Evolutionary conservation across 2,888 invertebrate species (phyloP).

Genomic region (Antheraea assamensis): DNA sequence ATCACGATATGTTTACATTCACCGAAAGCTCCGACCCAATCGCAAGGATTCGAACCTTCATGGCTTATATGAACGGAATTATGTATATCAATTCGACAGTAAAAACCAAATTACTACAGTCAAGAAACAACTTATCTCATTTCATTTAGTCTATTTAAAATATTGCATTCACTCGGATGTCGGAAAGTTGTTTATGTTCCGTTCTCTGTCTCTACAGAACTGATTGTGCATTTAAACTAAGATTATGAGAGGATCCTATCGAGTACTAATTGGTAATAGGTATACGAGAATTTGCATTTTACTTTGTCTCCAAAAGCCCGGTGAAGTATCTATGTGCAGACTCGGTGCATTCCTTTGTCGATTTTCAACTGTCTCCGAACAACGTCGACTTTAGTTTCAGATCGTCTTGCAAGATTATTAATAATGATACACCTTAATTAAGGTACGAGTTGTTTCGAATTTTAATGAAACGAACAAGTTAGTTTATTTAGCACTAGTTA

Average conservation of each 20-base stretch:
- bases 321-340: conserved; percentile 43
- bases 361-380: conserved; percentile 34
- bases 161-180: no score
- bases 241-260: neutral
- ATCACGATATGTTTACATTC: no score
- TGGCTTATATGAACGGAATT: no score
- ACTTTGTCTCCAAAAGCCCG: conserved; percentile 67
- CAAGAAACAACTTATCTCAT: no score
- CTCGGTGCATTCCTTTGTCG: conserved; percentile 55
- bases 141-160: no score
- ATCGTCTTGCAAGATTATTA: conserved; percentile 20
- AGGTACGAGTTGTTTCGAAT: neutral
- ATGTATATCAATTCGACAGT: no score
- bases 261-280: conserved; percentile 69
- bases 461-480: neutral
- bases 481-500: neutral
- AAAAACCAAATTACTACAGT: no score
- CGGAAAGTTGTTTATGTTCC: no score
- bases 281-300: conserved; percentile 78
- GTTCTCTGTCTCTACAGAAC: neutral
- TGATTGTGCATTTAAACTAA: conserved; percentile 3
- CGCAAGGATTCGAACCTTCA: no score
- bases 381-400: conserved; percentile 17
- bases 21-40: no score
- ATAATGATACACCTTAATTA: conserved; percentile 13